Conservation (phyloP, 1,140 invertebrate species). For the Formica selysi region DNA sequence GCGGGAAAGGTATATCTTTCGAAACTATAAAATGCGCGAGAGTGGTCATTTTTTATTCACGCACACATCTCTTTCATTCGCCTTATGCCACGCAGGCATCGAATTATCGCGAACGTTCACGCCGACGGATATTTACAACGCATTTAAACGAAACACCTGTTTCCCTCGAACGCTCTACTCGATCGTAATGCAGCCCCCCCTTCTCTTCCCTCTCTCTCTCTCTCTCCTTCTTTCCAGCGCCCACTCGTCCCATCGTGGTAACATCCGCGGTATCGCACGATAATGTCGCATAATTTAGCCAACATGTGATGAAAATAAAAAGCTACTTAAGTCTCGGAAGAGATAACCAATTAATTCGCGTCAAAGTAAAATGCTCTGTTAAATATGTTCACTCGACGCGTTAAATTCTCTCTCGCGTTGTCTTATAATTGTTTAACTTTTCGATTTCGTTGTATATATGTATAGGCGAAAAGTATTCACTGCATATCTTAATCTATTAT, state of each 20-base stretch:
- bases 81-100: conserved; percentile 43
- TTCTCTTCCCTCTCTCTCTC: neutral
- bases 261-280: conserved; percentile 10
- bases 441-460: neutral
- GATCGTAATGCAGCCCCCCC: conserved; percentile 27
- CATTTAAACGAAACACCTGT: conserved; percentile 65
- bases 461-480: neutral
- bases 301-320: conserved; percentile 52
- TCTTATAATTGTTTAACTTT: conserved; percentile 21
- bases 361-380: neutral
- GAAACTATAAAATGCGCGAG: conserved; percentile 58
- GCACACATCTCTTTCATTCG: conserved; percentile 29
- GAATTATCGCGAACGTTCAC: conserved; percentile 57
- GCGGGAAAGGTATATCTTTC: conserved; percentile 14
- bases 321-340: conserved; percentile 1
- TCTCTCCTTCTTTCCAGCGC: neutral
- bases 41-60: conserved; percentile 61
- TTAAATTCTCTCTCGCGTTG: neutral
- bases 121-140: conserved; percentile 60
- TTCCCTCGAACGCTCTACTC: conserved; percentile 33
- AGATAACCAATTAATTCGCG: conserved; percentile 43
- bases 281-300: conserved; percentile 41
- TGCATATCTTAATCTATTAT: conserved; percentile 9
- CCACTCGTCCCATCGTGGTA: conserved; percentile 6
- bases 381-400: neutral